Conservation (phyloP, 2,113 vertebrate species). For the Haemorhous mexicanus region DNA sequence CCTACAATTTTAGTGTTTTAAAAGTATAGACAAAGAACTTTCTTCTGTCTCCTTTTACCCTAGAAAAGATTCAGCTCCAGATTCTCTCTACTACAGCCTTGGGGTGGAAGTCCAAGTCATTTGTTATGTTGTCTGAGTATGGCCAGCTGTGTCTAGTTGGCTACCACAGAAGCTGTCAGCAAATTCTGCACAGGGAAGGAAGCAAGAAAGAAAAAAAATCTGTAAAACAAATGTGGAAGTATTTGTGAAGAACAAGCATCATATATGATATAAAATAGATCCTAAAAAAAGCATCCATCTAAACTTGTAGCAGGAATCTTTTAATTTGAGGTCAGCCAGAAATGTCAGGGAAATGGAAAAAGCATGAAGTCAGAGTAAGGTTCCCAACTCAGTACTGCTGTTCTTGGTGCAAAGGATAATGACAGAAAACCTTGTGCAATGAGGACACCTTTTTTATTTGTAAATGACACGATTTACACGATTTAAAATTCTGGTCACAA, state of each 20-base stretch:
- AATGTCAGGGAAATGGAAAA: neutral
- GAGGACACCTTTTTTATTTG: neutral
- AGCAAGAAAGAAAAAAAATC: neutral
- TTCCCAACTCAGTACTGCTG: neutral
- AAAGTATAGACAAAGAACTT: neutral
- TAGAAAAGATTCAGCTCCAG: neutral
- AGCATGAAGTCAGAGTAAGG: neutral
- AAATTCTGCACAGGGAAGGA: neutral
- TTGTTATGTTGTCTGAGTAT: neutral
- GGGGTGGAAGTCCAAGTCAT: neutral
- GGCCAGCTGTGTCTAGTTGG: neutral
- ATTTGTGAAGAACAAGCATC: neutral
- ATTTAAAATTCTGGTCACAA: neutral
- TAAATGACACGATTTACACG: neutral
- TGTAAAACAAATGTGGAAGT: neutral
- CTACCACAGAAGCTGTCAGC: neutral
- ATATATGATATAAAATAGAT: neutral
- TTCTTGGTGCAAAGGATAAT: fast-evolving
- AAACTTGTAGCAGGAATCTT: neutral
- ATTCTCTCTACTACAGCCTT: neutral
- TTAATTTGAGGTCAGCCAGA: neutral
- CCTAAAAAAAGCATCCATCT: neutral
- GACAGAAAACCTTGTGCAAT: neutral
- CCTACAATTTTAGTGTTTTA: neutral
- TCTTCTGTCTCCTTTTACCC: neutral